These are phyloP conservation scores for Lampris incognitus DNA, from an alignment of 2,113 vertebrate genomes.

Conservation along the genomic window DNA sequence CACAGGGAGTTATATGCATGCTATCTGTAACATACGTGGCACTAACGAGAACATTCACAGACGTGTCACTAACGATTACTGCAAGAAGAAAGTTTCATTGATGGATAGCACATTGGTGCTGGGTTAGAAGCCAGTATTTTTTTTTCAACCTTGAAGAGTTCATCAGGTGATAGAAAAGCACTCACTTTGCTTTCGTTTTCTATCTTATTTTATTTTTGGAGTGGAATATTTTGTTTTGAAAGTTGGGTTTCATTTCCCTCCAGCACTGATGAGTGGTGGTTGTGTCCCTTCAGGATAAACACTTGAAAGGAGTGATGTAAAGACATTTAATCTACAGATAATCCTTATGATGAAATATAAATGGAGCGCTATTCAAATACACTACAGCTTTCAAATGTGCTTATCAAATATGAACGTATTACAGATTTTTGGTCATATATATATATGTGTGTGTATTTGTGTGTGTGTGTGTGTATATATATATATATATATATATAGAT, in stretches of 20 bases:
- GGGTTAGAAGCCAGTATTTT: conserved; percentile 55
- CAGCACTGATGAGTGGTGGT: conserved; percentile 55
- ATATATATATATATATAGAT: conserved; percentile 54
- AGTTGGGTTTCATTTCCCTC: conserved; percentile 52
- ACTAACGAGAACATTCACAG: conserved; percentile 47
- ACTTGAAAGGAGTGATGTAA: conserved; percentile 69
- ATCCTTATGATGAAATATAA: conserved; percentile 76
- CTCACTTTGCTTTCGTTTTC: conserved; percentile 19
- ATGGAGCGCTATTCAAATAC: conserved; percentile 84
- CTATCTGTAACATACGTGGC: conserved; percentile 78
- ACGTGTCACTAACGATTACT: conserved; percentile 73
- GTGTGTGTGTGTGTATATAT: conserved; percentile 53
- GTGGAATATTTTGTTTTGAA: conserved; percentile 52
- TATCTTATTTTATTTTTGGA: conserved; percentile 27
- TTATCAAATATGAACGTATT: conserved; percentile 77
- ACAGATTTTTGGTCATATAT: conserved; percentile 74
- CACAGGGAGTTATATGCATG: conserved; percentile 78
- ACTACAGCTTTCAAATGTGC: conserved; percentile 73
- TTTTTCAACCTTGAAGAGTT: conserved; percentile 54
- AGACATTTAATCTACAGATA: conserved; percentile 74
- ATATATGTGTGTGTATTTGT: conserved; percentile 76
- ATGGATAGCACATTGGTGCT: conserved; percentile 67
- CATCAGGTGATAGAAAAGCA: conserved; percentile 46
- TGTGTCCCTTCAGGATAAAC: conserved; percentile 68
- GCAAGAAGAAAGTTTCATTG: conserved; percentile 62